Evolutionary conservation across 2,888 invertebrate species (phyloP).

Genomic region (Minunthozetes semirufus): DNA sequence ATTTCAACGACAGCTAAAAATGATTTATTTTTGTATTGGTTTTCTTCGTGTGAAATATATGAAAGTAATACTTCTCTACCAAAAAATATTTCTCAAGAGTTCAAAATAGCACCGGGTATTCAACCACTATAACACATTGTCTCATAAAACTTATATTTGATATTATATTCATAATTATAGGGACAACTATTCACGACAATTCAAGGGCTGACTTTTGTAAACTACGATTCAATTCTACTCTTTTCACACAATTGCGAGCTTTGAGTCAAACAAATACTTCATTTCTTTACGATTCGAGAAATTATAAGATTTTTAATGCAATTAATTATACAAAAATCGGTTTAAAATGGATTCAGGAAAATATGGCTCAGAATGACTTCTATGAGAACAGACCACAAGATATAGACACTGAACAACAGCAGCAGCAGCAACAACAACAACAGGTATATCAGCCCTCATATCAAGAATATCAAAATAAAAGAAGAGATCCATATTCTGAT

Average conservation of each 20-base stretch:
- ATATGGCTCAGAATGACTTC: constrained; percentile 41
- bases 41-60: constrained; percentile 48
- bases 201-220: constrained; percentile 59
- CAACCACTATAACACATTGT: neutral
- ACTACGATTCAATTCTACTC: constrained; percentile 61
- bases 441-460: constrained; percentile 12
- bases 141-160: neutral
- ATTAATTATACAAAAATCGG: constrained; percentile 53
- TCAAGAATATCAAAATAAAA: neutral
- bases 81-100: neutral
- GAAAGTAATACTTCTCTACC: neutral
- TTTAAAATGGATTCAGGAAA: constrained; percentile 49
- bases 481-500: neutral
- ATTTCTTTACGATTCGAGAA: constrained; percentile 64
- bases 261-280: constrained; percentile 60
- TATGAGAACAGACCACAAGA: constrained; percentile 10
- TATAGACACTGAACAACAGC: neutral
- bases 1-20: constrained; percentile 60
- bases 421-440: constrained; percentile 20
- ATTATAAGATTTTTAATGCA: constrained; percentile 49
- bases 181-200: constrained; percentile 51
- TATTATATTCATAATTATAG: constrained; percentile 44
- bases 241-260: constrained; percentile 61
- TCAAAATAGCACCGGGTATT: constrained; percentile 33
- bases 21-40: constrained; percentile 72